Evolutionary conservation across 2,888 invertebrate genomes (phyloP), one percentile per base, ranked within the genome.

Genomic region (Orthosia incerta): DNA sequence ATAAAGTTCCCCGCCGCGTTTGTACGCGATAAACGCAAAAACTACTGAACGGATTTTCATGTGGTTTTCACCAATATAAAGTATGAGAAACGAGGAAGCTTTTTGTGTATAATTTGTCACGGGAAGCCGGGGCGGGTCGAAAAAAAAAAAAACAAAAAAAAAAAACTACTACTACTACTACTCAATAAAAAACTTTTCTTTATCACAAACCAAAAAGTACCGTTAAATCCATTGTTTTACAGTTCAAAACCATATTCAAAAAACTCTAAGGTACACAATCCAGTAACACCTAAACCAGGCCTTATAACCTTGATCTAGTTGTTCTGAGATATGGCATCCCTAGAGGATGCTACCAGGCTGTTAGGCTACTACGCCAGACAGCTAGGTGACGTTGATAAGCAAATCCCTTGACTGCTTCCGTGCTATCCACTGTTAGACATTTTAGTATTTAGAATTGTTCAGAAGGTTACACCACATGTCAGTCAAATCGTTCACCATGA

Each of bases 351-450:
- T 18, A 55, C 62, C 23, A 62, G 68, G 56, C 70, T 70, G 67
- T 51, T 56, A 55, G 61, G 62, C 56, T 31, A 56, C 50, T 50
- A 51, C 56, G 55, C n/a, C 23, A 67, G 74, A 67, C 83, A 73
- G 53, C 59, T 60, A 74, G 65, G 61, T 65, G 76, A 85, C 76
- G 80, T 86, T 82, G 85, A 85, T 85, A 70, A 77, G 57, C 79
- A 79, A 86, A 85, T 80, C 87, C 76, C 85, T 67, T 15, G 48
- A 53, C 57, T 26, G 31, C 67, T 53, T 50, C 31, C 50, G 64
- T 70, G 23, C 50, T 59, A 60, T 60, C 4, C 51, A 50, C n/a
- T 62, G 20, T 59, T 74, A n/a, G 7, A 60, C 55, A 31, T 70
- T 39, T 39, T 31, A 55, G 56, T 45, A 45, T 66, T 71, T 45